A percentile compares a stretch with the other conserved stretches of the same genome.
Conservation (phyloP, 2,797 vertebrate species). For the Hydrocynus forskahlii region DNA sequence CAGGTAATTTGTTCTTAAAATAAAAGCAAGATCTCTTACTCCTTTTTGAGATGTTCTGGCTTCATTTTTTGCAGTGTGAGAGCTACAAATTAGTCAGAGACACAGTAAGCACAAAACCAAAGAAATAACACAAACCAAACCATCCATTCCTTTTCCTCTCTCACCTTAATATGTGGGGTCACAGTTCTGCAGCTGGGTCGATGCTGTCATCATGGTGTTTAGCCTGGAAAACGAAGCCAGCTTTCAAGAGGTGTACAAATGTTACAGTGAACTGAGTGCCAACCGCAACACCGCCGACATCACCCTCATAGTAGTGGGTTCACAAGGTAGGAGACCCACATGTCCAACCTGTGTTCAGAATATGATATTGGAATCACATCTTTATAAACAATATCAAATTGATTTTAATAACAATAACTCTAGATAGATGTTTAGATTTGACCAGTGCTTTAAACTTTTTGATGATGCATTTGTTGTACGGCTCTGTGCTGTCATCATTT, state of each 20-base stretch:
- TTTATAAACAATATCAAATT: too few species aligned
- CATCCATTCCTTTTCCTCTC: neutral
- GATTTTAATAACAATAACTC: too few species aligned
- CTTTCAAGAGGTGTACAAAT: conserved; percentile 88
- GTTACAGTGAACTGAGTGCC: conserved; percentile 81
- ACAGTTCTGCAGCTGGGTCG: conserved; percentile 94
- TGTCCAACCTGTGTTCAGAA: neutral
- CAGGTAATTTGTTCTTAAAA: too few species aligned
- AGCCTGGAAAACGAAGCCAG: conserved; percentile 94
- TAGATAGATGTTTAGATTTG: too few species aligned
- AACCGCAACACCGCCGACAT: conserved; percentile 79
- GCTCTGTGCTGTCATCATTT: too few species aligned
- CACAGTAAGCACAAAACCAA: neutral
- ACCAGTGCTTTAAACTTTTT: too few species aligned
- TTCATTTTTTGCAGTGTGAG: neutral
- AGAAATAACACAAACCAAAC: too few species aligned
- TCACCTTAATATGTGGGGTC: conserved; percentile 29
- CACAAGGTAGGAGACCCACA: conserved; percentile 81
- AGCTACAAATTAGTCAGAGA: neutral
- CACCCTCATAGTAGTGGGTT: conserved; percentile 89
- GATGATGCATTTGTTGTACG: too few species aligned
- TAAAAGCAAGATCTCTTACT: too few species aligned
- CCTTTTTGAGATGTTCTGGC: too few species aligned
- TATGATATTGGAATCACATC: neutral
- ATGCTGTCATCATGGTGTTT: conserved; percentile 93